A percentile compares a stretch with the other conserved stretches of the same genome.
Evolutionary conservation across 2,113 vertebrate species (phyloP).

Genomic region (Eolophus roseicapilla): DNA sequence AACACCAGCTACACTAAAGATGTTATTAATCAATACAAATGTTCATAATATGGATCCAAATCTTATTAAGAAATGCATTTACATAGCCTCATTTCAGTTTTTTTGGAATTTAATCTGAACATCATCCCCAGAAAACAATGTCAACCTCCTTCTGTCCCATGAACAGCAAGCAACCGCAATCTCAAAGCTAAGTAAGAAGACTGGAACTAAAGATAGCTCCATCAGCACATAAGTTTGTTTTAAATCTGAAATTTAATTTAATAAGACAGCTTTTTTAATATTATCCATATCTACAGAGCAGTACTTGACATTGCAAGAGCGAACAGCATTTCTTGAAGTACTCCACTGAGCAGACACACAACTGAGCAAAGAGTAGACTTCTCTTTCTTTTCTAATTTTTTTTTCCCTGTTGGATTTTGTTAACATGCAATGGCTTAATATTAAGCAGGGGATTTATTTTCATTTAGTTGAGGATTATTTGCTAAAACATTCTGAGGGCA

Average conservation of each 20-base stretch:
- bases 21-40: not conserved
- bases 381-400: not conserved
- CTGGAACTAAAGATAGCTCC: not conserved
- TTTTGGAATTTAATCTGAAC: not conserved
- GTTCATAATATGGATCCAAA: not conserved
- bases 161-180: not conserved
- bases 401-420: not conserved
- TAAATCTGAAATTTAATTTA: not conserved
- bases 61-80: not conserved
- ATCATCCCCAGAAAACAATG: not conserved
- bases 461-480: constrained; percentile 25
- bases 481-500: not conserved
- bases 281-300: not conserved
- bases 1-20: not conserved
- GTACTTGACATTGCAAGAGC: not conserved
- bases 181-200: not conserved
- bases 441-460: constrained; percentile 32
- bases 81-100: not conserved
- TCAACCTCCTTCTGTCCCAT: not conserved
- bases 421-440: not conserved
- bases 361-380: not conserved
- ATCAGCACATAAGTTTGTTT: not conserved
- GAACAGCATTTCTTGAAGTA: not conserved
- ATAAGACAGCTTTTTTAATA: not conserved
- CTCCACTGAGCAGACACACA: not conserved